Base-by-base conservation (phyloP, 1,140 invertebrate genomes). In the Apis laboriosa region DNA sequence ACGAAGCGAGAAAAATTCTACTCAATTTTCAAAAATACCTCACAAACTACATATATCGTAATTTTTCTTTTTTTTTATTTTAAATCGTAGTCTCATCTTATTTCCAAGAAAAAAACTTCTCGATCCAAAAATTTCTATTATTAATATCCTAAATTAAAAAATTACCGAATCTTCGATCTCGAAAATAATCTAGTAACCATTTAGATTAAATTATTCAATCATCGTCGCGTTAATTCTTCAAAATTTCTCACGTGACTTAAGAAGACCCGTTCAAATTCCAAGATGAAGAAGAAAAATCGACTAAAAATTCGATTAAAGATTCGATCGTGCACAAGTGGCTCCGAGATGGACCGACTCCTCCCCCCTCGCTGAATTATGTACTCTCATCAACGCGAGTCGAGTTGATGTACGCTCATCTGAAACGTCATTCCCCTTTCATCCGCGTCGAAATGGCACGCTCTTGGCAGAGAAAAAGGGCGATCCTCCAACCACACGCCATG, bases 281-380 rank as follows among this genome's bases (percentile, higher is more conserved):
- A 43, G 64, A 56, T 74, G 64, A 77, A 56, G 70, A 43, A 66
- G 56, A 73, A 51, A 55, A 43, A 9, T 34, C 28, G 28, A n/a
- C 66, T 28, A 71, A 55, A 82, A 82, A 87, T 82, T 87, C 74
- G 64, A 74, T 84, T n/a, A n/a, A n/a, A n/a, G n/a, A 80, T 61
- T 55, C 75, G 75, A 87, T 86, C 70, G 83, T 67, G 56, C 74
- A 74, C 71, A 83, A 80, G 71, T 66, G 81, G 58, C 53, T 17
- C 51, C 21, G 75, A 83, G 24, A 63, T 67, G 75, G 24, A 49
- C 56, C 55, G 51, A 53, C 51, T 0, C 76, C 81, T 66, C 60
- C 34, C 76, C 81, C 58, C 60, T 83, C 67, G 66, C 66, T 78
- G 76, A 83, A 78, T 83, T 83, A 83, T 72, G 76, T 77, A 83